phyloP scores from a whole-genome alignment of 2,113 vertebrate genomes.

The Bufo gargarizans region DNA sequence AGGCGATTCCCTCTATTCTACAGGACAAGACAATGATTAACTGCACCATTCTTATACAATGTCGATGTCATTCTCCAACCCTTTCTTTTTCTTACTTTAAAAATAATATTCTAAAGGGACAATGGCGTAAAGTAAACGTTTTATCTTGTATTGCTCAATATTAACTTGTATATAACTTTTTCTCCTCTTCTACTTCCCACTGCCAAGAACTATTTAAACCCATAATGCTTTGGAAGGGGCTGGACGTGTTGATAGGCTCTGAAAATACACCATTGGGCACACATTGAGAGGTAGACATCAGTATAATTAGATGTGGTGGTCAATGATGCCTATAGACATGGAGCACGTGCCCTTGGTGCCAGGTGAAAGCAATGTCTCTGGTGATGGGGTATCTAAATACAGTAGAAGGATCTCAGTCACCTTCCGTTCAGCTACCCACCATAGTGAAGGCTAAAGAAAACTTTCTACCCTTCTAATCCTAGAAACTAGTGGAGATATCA shows the following conservation, averaged over 20 bases:
- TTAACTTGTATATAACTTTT: not conserved
- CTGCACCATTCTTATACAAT: conserved; percentile 7
- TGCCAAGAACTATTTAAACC: no score
- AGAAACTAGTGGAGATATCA: no score
- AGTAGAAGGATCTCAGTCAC: no score
- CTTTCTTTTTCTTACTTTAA: not conserved
- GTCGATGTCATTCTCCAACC: not conserved
- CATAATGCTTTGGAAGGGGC: no score
- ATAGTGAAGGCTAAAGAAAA: no score
- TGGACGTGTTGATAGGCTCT: no score
- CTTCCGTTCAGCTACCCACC: no score
- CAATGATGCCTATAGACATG: no score
- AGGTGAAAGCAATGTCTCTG: not conserved
- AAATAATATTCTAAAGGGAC: not conserved
- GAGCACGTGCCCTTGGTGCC: not conserved
- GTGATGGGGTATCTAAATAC: not conserved
- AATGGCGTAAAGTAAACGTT: not conserved
- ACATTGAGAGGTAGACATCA: no score
- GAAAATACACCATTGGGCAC: no score
- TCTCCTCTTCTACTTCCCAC: not conserved
- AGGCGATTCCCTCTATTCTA: not conserved
- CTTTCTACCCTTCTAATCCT: no score
- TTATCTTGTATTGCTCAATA: not conserved
- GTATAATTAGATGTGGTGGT: no score
- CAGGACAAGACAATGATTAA: not conserved